Evolutionary conservation across 2,797 vertebrate genomes (phyloP).

Genomic region (Betta splendens): DNA sequence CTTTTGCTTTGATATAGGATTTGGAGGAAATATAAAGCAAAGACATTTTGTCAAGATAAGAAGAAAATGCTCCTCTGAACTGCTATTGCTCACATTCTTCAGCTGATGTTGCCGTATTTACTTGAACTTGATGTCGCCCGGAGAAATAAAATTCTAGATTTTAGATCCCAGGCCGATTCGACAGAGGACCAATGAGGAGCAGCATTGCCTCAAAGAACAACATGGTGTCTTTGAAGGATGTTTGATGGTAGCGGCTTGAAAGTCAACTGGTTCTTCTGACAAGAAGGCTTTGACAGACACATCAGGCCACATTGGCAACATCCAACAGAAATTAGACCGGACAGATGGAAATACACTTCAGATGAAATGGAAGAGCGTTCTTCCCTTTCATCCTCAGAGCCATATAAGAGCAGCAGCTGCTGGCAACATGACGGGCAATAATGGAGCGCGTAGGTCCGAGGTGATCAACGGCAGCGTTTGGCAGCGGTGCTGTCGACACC

Average conservation of each 20-base stretch:
- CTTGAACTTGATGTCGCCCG: slow-evolving; percentile 14
- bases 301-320: slow-evolving; percentile 23
- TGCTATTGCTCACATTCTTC: slow-evolving; percentile 12
- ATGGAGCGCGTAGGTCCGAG: slow-evolving; percentile 66
- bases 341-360: slow-evolving; percentile 58
- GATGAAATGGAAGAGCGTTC: slow-evolving; percentile 50
- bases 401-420: slow-evolving; percentile 41
- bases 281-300: slow-evolving; percentile 49
- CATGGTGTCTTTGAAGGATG: slow-evolving; percentile 38
- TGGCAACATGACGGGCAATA: slow-evolving; percentile 52
- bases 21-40: slow-evolving; percentile 35
- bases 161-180: slow-evolving; percentile 22
- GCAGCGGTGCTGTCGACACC: slow-evolving; percentile 32
- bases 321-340: slow-evolving; percentile 34
- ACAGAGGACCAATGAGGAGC: slow-evolving; percentile 38
- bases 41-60: slow-evolving; percentile 39
- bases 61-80: slow-evolving; percentile 34
- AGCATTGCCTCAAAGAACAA: slow-evolving; percentile 52
- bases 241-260: slow-evolving; percentile 52
- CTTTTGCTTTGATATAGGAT: slow-evolving; percentile 42
- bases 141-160: slow-evolving; percentile 30
- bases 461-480: slow-evolving; percentile 73
- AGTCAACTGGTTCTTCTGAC: slow-evolving; percentile 44
- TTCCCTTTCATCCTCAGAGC: slow-evolving; percentile 54
- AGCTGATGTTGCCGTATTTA: slow-evolving; percentile 26